Percentiles rank a stretch among this genome's conserved stretches.
Conservation (phyloP, 2,888 invertebrate genomes). For the Osedax fenrisi region DNA sequence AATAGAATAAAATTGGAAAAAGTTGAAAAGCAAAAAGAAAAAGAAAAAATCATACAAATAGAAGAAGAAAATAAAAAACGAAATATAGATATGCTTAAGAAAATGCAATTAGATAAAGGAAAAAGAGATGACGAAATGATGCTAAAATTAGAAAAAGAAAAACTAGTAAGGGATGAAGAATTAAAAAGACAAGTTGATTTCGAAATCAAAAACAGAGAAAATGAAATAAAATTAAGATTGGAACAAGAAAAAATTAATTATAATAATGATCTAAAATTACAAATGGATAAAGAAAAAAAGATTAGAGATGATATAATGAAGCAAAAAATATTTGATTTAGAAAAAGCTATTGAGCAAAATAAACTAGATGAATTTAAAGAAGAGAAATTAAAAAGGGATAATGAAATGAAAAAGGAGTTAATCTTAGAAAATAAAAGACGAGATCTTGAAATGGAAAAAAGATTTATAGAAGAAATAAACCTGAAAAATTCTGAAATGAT, state of each 20-base stretch:
- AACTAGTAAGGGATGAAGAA: not conserved
- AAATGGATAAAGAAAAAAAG: not conserved
- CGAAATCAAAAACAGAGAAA: not conserved
- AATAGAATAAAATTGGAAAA: not conserved
- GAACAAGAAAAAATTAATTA: not conserved
- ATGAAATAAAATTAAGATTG: not conserved
- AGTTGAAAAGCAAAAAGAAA: slow-evolving; percentile 8
- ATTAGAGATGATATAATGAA: not conserved
- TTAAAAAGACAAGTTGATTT: not conserved
- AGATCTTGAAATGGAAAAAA: not conserved
- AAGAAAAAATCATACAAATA: slow-evolving; percentile 9
- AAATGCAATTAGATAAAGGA: not conserved
- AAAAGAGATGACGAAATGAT: not conserved
- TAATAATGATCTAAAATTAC: not conserved
- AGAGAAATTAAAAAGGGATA: not conserved
- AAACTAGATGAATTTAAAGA: not conserved
- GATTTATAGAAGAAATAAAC: not conserved
- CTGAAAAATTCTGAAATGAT: not conserved
- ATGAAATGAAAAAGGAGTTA: not conserved
- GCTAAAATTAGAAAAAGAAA: not conserved
- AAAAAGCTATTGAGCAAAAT: not conserved
- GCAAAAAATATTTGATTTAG: not conserved
- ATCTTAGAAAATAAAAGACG: not conserved
- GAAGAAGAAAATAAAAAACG: slow-evolving; percentile 1
- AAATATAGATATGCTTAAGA: not conserved